These are phyloP conservation scores for Chrysodeixis includens DNA, from an alignment of 2,888 invertebrate genomes.

Conservation along the genomic window DNA sequence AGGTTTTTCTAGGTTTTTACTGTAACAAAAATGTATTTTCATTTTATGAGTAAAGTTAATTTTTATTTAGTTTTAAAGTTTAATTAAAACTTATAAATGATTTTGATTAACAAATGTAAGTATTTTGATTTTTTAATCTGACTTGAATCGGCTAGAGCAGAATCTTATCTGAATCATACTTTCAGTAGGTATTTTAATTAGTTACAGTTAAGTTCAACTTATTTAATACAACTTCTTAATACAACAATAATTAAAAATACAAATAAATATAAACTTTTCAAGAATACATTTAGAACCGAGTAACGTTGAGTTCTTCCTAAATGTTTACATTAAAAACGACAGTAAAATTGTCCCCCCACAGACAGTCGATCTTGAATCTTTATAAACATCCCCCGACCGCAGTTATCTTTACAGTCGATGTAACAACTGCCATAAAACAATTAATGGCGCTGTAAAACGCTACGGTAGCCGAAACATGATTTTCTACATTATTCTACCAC, in stretches of 20 bases:
- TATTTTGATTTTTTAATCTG: too few relatives aligned
- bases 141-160: too few relatives aligned
- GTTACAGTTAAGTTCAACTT: too few relatives aligned
- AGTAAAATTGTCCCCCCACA: slow-evolving; percentile 50
- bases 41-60: too few relatives aligned
- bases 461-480: slow-evolving; percentile 74
- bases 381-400: slow-evolving; percentile 79
- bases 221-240: too few relatives aligned
- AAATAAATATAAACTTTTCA: not conserved
- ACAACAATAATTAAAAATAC: not conserved
- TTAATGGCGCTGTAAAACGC: slow-evolving; percentile 82
- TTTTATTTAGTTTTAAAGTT: too few relatives aligned
- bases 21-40: too few relatives aligned
- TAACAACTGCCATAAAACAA: slow-evolving; percentile 81
- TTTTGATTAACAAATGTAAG: too few relatives aligned
- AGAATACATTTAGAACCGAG: not conserved
- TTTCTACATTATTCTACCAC: slow-evolving; percentile 66
- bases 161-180: too few relatives aligned
- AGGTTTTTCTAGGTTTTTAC: too few relatives aligned
- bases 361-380: slow-evolving; percentile 66
- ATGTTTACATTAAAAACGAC: slow-evolving; percentile 50
- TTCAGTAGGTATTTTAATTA: too few relatives aligned
- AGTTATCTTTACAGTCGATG: slow-evolving; percentile 81
- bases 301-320: slow-evolving; percentile 14
- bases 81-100: too few relatives aligned